Evolutionary conservation across 2,888 invertebrate species (phyloP).

Genomic region (Conops quadrifasciatus): DNA sequence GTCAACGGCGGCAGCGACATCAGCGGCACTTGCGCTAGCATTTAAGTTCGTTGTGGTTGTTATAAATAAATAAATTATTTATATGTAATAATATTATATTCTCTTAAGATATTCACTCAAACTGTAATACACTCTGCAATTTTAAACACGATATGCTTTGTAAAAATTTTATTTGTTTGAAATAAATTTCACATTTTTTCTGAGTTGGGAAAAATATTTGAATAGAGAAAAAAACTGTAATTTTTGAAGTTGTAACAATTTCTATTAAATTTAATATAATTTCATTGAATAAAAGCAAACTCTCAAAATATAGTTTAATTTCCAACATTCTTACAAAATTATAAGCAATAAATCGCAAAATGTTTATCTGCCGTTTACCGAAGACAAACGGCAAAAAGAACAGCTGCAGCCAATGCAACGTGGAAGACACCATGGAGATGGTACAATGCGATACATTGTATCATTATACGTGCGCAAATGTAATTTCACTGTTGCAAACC

Average conservation of each 20-base stretch:
- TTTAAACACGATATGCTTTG: background rate
- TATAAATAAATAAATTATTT: constrained; percentile 9
- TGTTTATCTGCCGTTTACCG: too few relatives aligned
- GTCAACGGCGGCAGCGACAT: too few relatives aligned
- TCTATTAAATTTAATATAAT: background rate
- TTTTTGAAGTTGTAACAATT: background rate
- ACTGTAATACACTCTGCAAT: background rate
- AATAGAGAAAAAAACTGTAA: background rate
- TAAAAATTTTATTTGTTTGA: background rate
- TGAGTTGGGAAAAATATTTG: constrained; percentile 2
- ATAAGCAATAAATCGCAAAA: background rate
- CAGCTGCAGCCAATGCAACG: too few relatives aligned
- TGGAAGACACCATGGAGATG: too few relatives aligned
- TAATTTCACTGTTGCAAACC: background rate
- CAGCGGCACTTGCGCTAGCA: too few relatives aligned
- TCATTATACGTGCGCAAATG: background rate
- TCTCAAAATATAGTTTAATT: background rate
- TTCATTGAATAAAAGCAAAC: background rate
- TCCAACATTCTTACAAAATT: constrained; percentile 3
- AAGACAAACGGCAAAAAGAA: too few relatives aligned
- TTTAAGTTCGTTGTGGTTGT: too few relatives aligned
- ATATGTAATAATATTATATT: too few relatives aligned
- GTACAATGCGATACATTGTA: constrained; percentile 1
- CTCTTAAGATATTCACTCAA: background rate
- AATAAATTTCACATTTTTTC: background rate